Percentiles rank a stretch among this genome's conserved stretches.
phyloP scores from a whole-genome alignment of 2,113 vertebrate genomes.

The Polypterus senegalus region DNA sequence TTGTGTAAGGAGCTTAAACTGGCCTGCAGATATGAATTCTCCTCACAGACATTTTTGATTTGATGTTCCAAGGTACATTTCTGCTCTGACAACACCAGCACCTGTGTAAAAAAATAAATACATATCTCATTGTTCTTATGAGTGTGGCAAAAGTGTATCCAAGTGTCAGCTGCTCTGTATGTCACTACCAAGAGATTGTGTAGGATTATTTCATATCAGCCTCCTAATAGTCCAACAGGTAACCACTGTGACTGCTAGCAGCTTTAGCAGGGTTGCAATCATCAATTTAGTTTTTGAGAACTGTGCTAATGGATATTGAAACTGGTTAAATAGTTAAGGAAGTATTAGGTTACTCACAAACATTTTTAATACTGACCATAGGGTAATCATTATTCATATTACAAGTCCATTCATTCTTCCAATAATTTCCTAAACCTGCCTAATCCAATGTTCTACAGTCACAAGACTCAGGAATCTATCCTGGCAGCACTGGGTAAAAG shows the following conservation, averaged over 20 bases:
- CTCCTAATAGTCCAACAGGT: neutral
- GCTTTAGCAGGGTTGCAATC: neutral
- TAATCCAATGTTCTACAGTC: too few species aligned
- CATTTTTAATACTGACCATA: too few species aligned
- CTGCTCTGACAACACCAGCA: slow-evolving; percentile 37
- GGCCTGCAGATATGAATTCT: slow-evolving; percentile 36
- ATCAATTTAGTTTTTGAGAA: neutral
- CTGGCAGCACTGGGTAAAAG: too few species aligned
- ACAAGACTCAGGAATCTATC: too few species aligned
- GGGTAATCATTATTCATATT: too few species aligned
- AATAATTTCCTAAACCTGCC: too few species aligned
- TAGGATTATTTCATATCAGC: too few species aligned
- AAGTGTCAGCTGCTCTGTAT: neutral
- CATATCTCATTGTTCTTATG: neutral
- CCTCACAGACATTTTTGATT: slow-evolving; percentile 29
- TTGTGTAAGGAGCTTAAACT: slow-evolving; percentile 33
- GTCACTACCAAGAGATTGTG: neutral
- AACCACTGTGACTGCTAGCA: neutral
- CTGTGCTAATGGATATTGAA: too few species aligned
- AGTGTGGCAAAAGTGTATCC: neutral
- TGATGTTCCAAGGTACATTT: slow-evolving; percentile 38
- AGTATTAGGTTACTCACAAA: too few species aligned
- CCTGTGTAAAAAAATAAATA: slow-evolving; percentile 22
- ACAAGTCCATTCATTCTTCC: too few species aligned
- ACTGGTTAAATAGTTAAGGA: too few species aligned